Base-by-base conservation (phyloP, 1,140 invertebrate species). In the Apis florea region DNA sequence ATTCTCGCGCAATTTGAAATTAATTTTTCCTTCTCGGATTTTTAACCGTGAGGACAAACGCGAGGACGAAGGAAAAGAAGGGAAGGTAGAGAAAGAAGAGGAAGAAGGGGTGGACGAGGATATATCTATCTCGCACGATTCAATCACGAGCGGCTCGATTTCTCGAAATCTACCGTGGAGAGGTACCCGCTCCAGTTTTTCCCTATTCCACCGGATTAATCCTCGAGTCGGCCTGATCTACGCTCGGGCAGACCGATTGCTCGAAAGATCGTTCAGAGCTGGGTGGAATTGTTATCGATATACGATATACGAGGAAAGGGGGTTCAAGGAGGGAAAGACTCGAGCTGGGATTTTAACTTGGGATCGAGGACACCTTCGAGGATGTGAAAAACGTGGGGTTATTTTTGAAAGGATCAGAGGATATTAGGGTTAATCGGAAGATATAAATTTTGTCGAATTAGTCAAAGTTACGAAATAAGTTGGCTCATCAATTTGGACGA, bases 121-220 rank as follows among this genome's bases (percentile, higher is more conserved):
- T 40, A n/a, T 51, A 58, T 80, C 61, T 80, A 58, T 73, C 59
- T 79, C 49, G 79, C 24, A 53, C 71, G 58, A 75, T 75, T 74
- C 63, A 81, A 81, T 81, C 79, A 67, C 71, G 40, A 73, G 51
- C 49, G 2, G 69, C 70, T 51, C 59, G 59, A 58, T 73, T 51
- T 72, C 53, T 49, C 40, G 71, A 75, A 74, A 75, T 66, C 47
- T 49, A 54, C 12, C n/a, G 31, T 13, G 51, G 31, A 51, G 47
- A n/a, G 13, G 10, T n/a, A 26, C 1, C 2, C 49, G 49, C 59
- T 24, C 13, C 49, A 26, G 71, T 21, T 71, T 71, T 79, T 72
- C 64, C 49, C 51, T 80, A 26, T 56, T 66, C 66, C 61, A 51
- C 19, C 40, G 21, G 53, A 67, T 74, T 74, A 74, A 80, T 40